Base-by-base conservation (phyloP, 2,113 vertebrate genomes). In the Mugil cephalus region DNA sequence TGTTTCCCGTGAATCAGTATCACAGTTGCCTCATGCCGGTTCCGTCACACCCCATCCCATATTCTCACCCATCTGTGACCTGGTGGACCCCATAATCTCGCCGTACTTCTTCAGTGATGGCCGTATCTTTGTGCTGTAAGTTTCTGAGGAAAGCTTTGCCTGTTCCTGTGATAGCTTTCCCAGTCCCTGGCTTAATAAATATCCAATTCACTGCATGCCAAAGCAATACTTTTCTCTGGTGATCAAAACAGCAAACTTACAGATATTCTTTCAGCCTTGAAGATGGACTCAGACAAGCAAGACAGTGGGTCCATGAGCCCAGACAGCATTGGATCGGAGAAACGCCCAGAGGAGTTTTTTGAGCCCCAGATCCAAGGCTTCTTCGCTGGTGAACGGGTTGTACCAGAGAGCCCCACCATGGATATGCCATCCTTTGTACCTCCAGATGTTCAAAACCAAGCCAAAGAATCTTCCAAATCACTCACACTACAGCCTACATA, bases 211-310 rank as follows among this genome's bases (percentile, higher is more conserved):
- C 80, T 72, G 91, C 90, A 91, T 91, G 88, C 77, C 61, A 62
- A 74, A 78, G 48, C 53, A 40, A 68, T 79, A 62, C 5, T 35
- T 55, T 19, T 64, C 30, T 54, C 15, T 82, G 50, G 59, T 85
- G 68, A 79, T 76, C 76, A 87, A 95, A 93, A 92, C 93, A 95
- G 90, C 94, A 94, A 94, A 95, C 96, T 96, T 95, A 95, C 69
- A 98, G 97, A 93, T 99, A 94, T 99, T 90, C 89, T 99, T 98
- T 89, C 97, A 99, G 97, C 96, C 91, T 94, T 95, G 95, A 99
- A 98, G 98, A 99, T 96, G 96, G 97, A 97, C 77, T 93, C 94
- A 87, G 96, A 84, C 74, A 95, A 94, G 89, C 95, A 95, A 77
- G 93, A 66, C 63, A 92, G 93, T 67, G 86, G 91, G 60, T 93